Evolutionary conservation across 1,140 invertebrate species (phyloP).

Genomic region (Procambarus clarkii): DNA sequence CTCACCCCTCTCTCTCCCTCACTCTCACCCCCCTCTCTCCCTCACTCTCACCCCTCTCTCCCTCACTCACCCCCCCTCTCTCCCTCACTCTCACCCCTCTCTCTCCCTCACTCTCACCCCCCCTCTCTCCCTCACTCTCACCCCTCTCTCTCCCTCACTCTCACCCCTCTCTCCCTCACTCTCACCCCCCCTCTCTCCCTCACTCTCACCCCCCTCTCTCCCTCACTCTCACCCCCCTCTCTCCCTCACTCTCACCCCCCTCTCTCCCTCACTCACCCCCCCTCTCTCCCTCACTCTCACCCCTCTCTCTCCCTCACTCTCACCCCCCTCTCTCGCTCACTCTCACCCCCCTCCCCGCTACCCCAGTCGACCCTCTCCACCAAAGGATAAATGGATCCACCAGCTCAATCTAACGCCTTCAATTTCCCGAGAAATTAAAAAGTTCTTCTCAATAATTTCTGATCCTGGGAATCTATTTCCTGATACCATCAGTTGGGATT

Average conservation of each 20-base stretch:
- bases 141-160: no score
- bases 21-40: no score
- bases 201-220: no score
- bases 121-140: no score
- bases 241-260: background rate
- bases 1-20: no score
- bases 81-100: no score
- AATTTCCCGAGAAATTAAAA: constrained; percentile 14
- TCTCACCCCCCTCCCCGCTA: background rate
- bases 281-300: background rate
- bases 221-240: no score
- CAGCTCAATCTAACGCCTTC: constrained; percentile 3
- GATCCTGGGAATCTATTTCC: background rate
- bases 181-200: no score
- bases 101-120: no score
- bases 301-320: background rate
- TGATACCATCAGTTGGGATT: background rate
- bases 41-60: no score
- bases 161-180: no score
- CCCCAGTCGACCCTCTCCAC: background rate
- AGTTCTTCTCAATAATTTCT: background rate
- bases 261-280: background rate
- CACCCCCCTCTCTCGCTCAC: background rate
- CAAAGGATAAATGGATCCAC: background rate
- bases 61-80: no score